These are phyloP conservation scores for Mixornis gularis DNA, from an alignment of 2,113 vertebrate genomes.

Conservation along the genomic window DNA sequence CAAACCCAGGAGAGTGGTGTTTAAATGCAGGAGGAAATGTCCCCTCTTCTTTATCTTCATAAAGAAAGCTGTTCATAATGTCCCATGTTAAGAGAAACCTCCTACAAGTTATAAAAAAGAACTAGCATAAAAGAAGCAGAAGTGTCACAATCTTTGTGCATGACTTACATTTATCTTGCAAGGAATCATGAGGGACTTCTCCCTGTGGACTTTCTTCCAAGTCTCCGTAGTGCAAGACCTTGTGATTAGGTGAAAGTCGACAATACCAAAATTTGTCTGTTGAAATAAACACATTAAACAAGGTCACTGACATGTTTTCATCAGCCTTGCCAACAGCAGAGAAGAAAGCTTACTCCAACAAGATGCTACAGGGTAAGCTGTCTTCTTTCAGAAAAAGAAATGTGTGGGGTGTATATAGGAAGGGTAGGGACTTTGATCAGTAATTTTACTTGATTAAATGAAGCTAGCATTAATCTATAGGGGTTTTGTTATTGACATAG, in stretches of 20 bases:
- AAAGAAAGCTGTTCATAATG: neutral
- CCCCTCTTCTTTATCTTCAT: neutral
- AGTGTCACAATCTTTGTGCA: neutral
- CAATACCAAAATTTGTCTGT: constrained; percentile 99
- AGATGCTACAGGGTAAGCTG: neutral
- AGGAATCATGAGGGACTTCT: constrained; percentile 93
- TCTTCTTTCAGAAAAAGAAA: neutral
- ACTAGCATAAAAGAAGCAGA: neutral
- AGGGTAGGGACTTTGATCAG: neutral
- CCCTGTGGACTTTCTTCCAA: constrained; percentile 96
- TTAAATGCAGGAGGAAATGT: neutral
- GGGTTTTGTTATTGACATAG: neutral
- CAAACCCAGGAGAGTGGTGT: neutral
- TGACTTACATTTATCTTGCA: constrained; percentile 96
- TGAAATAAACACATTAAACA: neutral
- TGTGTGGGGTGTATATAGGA: neutral
- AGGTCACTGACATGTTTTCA: neutral
- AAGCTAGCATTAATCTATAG: neutral
- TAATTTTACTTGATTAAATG: neutral
- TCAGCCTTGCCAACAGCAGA: neutral
- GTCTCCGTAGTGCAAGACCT: constrained; percentile 98
- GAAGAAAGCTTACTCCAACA: neutral
- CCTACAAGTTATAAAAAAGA: neutral
- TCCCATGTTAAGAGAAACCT: neutral
- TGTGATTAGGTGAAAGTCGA: constrained; percentile 96